Evolutionary conservation across 2,797 vertebrate genomes (phyloP), one percentile per base, ranked within the genome.

Genomic region (Mormyrops attenuatus): DNA sequence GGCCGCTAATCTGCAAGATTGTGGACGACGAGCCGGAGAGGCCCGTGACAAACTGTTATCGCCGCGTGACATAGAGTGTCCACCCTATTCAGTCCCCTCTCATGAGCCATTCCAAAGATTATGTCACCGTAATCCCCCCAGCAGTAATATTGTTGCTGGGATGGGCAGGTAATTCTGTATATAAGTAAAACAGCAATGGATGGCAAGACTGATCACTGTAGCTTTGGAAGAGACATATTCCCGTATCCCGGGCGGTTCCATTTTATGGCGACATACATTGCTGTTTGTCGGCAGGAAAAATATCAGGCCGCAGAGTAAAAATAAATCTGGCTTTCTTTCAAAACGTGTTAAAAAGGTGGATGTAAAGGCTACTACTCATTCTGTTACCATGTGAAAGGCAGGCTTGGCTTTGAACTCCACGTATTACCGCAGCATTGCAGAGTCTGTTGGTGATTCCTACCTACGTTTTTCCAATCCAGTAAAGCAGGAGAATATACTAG

Each of bases 81-180:
- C 95, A 95, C 94, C 95, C 95, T 95, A 96, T 96, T 96, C 96
- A 96, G 94, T 91, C 93, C 94, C 93, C 92, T 94, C 95, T 96
- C 95, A 95, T 94, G 94, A 95, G 94, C 95, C 96, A 96, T 93
- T 92, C 93, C 94, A 94, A 94, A 96, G 95, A 97, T 97, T 96
- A 97, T 97, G 96, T 96, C 96, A 97, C 96, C 94, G 94, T 97
- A 97, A 97, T 97, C 96, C 96, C 94, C 94, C 94, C 95, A 77
- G 94, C 95, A 95, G 95, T 94, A 93, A 93, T 95, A 94, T 95
- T 96, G 95, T 94, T 94, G 95, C 94, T 93, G 92, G 95, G 95
- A 96, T 94, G 95, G 95, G 95, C 96, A 96, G 95, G 95, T 96
- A 95, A 96, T 96, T 96, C 94, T 91, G 92, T 93, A 95, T 94